Evolutionary conservation across 2,888 invertebrate species (phyloP).

Genomic region (Epinotia ramella): DNA sequence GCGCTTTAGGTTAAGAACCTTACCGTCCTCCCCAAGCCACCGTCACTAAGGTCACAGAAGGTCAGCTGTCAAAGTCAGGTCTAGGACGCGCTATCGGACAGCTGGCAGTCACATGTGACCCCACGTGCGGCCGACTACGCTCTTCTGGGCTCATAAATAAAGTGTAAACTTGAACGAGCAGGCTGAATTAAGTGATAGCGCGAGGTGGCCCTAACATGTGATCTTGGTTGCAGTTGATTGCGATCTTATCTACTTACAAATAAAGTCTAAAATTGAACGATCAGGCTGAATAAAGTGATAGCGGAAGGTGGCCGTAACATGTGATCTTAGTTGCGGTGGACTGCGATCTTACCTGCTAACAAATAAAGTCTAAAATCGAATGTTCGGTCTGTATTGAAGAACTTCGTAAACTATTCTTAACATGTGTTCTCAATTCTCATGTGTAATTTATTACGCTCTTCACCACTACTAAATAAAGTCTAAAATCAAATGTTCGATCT

Average conservation of each 20-base stretch:
- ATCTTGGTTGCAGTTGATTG: neutral
- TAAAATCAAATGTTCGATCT: neutral
- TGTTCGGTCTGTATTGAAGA: neutral
- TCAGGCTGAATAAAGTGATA: neutral
- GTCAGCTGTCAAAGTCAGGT: slow-evolving; percentile 38
- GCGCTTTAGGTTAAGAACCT: neutral
- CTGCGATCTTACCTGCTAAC: neutral
- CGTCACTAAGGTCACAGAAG: slow-evolving; percentile 13
- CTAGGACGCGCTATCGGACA: slow-evolving; percentile 31
- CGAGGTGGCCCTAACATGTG: neutral
- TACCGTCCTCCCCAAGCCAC: neutral
- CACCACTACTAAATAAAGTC: neutral
- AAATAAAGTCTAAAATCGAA: neutral
- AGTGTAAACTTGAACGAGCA: neutral
- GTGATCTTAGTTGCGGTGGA: neutral
- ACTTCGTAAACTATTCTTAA: neutral
- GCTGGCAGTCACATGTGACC: slow-evolving; percentile 12
- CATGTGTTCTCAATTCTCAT: neutral
- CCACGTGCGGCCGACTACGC: neutral
- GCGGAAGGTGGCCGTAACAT: neutral
- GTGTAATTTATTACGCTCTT: neutral
- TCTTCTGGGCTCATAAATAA: neutral
- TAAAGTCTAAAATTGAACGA: neutral
- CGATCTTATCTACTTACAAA: neutral
- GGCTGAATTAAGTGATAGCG: neutral